Conservation (phyloP, 2,888 invertebrate genomes). For the Eupithecia inturbata region DNA sequence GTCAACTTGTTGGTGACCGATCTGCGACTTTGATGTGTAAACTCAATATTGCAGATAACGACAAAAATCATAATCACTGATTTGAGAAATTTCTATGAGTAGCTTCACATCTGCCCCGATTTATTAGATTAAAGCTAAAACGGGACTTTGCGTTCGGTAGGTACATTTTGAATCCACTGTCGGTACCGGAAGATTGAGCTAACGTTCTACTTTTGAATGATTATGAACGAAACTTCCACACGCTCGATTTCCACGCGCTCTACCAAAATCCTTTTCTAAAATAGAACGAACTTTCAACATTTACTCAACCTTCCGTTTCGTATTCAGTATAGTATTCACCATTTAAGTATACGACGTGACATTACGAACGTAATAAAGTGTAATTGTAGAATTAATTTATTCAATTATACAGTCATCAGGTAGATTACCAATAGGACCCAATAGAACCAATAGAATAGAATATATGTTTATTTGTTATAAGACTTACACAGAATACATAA, state of each 20-base stretch:
- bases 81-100: not conserved
- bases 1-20: no score
- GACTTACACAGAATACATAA: no score
- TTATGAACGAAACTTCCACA: not conserved
- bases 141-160: not conserved
- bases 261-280: not conserved
- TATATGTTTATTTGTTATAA: no score
- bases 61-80: no score
- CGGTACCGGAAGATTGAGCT: not conserved
- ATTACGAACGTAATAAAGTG: not conserved
- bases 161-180: not conserved
- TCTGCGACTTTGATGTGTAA: no score
- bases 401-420: no score
- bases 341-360: not conserved
- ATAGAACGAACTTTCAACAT: not conserved
- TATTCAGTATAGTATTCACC: not conserved
- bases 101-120: not conserved
- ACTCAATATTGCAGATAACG: no score
- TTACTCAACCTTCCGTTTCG: slow-evolving; percentile 4
- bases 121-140: not conserved
- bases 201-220: not conserved
- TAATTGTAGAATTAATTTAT: not conserved
- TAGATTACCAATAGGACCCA: no score
- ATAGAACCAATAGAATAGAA: no score
- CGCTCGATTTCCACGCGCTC: not conserved